Evolutionary conservation across 1,140 invertebrate species (phyloP).

Genomic region (Galleria mellonella): DNA sequence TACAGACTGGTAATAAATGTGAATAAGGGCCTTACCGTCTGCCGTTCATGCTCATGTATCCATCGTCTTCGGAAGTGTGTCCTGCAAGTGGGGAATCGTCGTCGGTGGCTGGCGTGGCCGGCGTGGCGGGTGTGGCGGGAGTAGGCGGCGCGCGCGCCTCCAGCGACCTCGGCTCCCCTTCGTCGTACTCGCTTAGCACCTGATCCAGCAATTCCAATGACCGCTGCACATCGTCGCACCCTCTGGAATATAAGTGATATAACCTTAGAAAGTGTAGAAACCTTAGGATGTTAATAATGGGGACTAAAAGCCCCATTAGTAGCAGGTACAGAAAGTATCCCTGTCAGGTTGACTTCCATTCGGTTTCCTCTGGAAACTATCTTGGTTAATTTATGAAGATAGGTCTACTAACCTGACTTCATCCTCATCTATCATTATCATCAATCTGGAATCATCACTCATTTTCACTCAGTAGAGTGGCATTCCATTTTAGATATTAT

Average conservation of each 20-base stretch:
- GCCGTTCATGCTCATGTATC: conserved; percentile 92
- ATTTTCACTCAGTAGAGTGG: no score
- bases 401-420: no score
- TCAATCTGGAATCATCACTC: no score
- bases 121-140: conserved; percentile 51
- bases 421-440: not conserved
- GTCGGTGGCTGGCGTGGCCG: conserved; percentile 72
- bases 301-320: no score
- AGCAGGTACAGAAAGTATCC: no score
- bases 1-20: no score
- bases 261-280: no score
- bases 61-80: conserved; percentile 90
- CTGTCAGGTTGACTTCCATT: no score
- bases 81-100: conserved; percentile 84
- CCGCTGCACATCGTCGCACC: conserved; percentile 86
- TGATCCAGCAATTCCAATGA: conserved; percentile 89
- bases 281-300: no score
- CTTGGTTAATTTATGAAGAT: no score
- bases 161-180: conserved; percentile 69
- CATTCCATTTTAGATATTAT: no score
- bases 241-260: conserved; percentile 75
- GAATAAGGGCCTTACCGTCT: conserved; percentile 70
- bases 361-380: no score
- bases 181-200: conserved; percentile 91
- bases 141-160: conserved; percentile 58